A percentile compares a stretch with the other conserved stretches of the same genome.
Conservation (phyloP, 2,888 invertebrate genomes). For the Lasioglossum figueresi region DNA sequence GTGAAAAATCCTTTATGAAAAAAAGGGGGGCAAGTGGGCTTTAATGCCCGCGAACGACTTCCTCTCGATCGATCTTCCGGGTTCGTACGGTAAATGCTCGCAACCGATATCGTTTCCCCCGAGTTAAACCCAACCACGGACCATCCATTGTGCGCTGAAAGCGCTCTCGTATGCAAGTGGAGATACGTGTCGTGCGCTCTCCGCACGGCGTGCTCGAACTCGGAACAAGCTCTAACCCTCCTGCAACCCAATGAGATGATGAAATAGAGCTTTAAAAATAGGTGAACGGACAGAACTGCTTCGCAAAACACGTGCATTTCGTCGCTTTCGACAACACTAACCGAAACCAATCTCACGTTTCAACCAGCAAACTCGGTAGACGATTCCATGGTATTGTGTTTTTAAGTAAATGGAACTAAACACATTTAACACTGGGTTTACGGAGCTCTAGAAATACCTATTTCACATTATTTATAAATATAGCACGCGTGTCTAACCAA, state of each 20-base stretch:
- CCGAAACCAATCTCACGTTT: no score
- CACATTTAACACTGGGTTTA: no score
- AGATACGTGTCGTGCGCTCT: conserved; percentile 19
- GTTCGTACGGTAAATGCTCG: conserved; percentile 61
- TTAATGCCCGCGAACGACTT: conserved; percentile 62
- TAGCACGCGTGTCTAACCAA: no score
- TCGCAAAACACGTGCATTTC: not conserved
- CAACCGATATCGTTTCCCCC: conserved; percentile 61
- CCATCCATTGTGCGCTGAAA: conserved; percentile 47
- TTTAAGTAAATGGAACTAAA: no score
- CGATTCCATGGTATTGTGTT: no score
- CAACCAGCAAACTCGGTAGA: no score
- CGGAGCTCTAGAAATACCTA: no score
- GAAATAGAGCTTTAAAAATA: not conserved
- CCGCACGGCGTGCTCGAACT: conserved; percentile 17
- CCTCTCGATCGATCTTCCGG: conserved; percentile 73
- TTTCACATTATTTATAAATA: no score
- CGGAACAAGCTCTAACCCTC: conserved; percentile 13
- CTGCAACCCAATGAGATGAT: conserved; percentile 2
- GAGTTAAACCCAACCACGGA: conserved; percentile 45
- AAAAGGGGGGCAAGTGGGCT: conserved; percentile 49
- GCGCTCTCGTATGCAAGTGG: conserved; percentile 25
- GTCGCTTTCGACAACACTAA: no score
- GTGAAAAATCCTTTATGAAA: conserved; percentile 45
- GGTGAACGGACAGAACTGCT: not conserved